Evolutionary conservation across 2,113 vertebrate genomes (phyloP), one percentile per base, ranked within the genome.

Genomic region (Paradoxurus hermaphroditus): DNA sequence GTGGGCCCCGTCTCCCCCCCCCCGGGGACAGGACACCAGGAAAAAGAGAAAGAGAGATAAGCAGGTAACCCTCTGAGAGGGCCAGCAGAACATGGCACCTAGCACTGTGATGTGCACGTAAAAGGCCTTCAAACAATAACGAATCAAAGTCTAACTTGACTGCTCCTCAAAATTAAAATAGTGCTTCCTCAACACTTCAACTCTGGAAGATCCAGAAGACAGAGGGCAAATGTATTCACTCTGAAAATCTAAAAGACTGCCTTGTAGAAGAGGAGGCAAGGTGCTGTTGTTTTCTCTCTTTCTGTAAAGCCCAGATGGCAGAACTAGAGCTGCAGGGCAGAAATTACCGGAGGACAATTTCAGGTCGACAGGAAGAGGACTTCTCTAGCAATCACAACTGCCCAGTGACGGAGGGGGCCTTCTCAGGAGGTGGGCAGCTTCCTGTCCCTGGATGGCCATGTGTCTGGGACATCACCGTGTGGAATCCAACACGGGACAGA

Each of bases 241-340:
- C 63, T 86, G 63, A 90, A 97, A 86, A 95, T 77, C 39, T 34
- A 72, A 91, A 94, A 63, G 75, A 77, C 14, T 87, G 68, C 49
- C 31, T n/a, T 11, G 25, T 70, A 34, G 70, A 86, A 89, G 73
- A 93, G 39, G 10, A 78, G 75, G 25, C 14, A 51, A 16, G 31
- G 29, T 72, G 36, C 7, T 62, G 16, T n/a, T 65, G 29, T 41
- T n/a, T 70, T n/a, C 59, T 67, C 23, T 49, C 56, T 51, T 11
- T 36, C 41, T 78, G 36, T 83, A 53, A 63, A 91, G 59, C 31
- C 49, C 15, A 62, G 39, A 67, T 13, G n/a, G 51, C 46, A 96
- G 86, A 95, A 73, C 21, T 27, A 62, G n/a, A 34, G 59, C 25
- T 25, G 49, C 2, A 4, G 13, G 44, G 36, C 62, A 96, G 41